Conservation (phyloP, 2,797 vertebrate species). For the Falco peregrinus region DNA sequence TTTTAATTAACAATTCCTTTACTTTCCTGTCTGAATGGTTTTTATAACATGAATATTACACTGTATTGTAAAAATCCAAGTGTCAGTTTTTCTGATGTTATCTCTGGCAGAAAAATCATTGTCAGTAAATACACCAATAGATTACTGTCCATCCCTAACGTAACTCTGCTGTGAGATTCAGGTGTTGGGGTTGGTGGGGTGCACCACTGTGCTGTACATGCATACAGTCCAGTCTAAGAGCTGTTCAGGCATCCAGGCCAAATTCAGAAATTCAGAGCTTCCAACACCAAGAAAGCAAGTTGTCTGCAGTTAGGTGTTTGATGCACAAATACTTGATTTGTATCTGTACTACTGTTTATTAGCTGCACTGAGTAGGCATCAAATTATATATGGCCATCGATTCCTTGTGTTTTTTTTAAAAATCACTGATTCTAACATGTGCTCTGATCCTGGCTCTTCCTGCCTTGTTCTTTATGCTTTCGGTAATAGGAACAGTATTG, state of each 20-base stretch:
- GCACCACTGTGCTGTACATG: fast-evolving
- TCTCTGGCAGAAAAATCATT: not conserved
- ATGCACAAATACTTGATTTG: not conserved
- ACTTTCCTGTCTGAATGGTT: not conserved
- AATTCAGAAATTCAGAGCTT: not conserved
- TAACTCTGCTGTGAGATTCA: not conserved
- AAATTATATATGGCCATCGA: not conserved
- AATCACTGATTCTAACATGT: not conserved
- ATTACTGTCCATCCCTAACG: not conserved
- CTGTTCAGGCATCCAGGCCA: not conserved
- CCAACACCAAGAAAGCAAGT: not conserved
- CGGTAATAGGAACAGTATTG: not conserved
- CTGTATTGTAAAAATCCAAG: not conserved
- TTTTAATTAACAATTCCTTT: not conserved
- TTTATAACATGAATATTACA: not conserved
- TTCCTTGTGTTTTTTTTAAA: not conserved
- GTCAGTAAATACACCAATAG: not conserved
- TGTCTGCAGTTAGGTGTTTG: not conserved
- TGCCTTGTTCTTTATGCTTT: not conserved
- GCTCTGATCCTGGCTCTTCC: not conserved
- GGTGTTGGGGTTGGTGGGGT: not conserved
- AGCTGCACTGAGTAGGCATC: not conserved
- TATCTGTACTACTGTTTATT: not conserved
- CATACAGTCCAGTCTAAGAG: not conserved
- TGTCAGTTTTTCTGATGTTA: not conserved